Percentiles rank a stretch among this genome's conserved stretches.
phyloP scores from a whole-genome alignment of 2,113 vertebrate genomes.

The Ptilorrhoa leucosticta region DNA sequence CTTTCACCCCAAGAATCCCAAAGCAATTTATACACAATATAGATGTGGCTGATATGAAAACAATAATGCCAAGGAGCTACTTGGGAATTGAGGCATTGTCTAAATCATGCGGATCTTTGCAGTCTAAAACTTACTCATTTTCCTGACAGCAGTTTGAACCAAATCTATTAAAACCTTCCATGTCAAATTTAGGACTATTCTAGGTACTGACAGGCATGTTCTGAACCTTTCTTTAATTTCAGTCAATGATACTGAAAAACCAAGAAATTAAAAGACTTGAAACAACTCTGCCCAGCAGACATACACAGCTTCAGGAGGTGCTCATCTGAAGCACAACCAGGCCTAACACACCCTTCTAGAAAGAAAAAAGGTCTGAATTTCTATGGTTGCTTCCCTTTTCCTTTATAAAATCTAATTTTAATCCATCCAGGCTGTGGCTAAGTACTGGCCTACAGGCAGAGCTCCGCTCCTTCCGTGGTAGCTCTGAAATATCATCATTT shows the following conservation, averaged over 20 bases:
- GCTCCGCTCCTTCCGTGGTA: neutral
- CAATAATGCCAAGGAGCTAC: neutral
- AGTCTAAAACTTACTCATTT: neutral
- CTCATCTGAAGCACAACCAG: neutral
- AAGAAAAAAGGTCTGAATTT: neutral
- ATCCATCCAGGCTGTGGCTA: neutral
- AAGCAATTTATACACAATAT: slow-evolving; percentile 33
- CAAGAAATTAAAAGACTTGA: neutral
- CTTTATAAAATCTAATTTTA: neutral
- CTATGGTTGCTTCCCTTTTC: neutral
- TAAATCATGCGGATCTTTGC: neutral
- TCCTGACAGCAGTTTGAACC: neutral
- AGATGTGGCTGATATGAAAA: slow-evolving; percentile 13
- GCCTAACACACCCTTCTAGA: neutral
- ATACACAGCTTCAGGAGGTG: neutral
- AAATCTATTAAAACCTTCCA: neutral
- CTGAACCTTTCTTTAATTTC: neutral
- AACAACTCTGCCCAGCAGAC: neutral
- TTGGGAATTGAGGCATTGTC: neutral
- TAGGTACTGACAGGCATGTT: neutral
- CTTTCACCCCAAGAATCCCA: slow-evolving; percentile 17
- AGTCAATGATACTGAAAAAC: neutral
- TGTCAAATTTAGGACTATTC: neutral
- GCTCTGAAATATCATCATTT: neutral
- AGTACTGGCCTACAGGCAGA: neutral